Conservation (phyloP, 2,113 vertebrate species). For the Saimiri boliviensis region DNA sequence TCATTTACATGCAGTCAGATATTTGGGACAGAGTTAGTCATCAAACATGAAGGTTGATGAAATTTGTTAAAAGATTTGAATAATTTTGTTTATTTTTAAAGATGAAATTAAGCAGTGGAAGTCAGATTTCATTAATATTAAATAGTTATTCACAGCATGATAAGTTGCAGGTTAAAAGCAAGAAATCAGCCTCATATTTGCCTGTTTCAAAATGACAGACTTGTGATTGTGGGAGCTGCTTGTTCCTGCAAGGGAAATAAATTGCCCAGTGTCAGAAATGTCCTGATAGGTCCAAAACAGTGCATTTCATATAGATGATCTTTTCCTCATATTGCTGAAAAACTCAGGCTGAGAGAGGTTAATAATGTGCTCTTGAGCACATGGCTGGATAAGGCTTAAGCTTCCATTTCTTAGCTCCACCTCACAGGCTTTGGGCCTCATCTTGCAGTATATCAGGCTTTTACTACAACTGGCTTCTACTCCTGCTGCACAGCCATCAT, state of each 20-base stretch:
- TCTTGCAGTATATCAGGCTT: rapidly evolving
- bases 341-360: background rate
- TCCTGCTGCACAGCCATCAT: background rate
- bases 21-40: background rate
- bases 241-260: background rate
- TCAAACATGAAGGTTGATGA: background rate
- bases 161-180: background rate
- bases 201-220: background rate
- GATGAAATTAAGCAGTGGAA: background rate
- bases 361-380: background rate
- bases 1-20: background rate
- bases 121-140: background rate
- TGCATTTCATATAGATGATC: rapidly evolving
- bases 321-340: background rate
- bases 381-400: background rate
- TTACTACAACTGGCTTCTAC: too few species aligned
- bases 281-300: rapidly evolving
- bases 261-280: too few species aligned
- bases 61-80: slow-evolving; percentile 1
- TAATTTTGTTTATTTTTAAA: slow-evolving; percentile 37
- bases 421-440: background rate
- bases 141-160: background rate
- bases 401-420: background rate
- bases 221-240: background rate
- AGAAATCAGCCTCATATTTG: background rate